Conservation (phyloP, 1,140 invertebrate species). For the Mya arenaria region DNA sequence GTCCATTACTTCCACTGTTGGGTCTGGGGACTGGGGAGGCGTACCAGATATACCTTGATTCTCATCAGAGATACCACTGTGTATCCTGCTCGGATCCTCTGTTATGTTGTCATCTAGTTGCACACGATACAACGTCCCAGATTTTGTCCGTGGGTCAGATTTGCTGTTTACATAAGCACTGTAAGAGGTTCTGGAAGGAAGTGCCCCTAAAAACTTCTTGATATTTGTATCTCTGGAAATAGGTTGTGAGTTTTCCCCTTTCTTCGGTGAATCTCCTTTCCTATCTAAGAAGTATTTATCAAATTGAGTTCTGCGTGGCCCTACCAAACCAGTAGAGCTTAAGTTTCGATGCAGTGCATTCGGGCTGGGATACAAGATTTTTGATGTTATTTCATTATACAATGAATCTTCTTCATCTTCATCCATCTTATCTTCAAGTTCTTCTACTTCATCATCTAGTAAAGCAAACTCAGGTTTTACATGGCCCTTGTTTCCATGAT, state of each 20-base stretch:
- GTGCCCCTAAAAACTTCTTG: constrained; percentile 27
- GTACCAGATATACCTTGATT: constrained; percentile 15
- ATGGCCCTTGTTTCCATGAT: not conserved
- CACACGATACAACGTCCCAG: constrained; percentile 13
- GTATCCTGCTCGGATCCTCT: not conserved
- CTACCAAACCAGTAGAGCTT: constrained; percentile 37
- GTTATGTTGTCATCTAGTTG: not conserved
- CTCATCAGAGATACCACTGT: constrained; percentile 43
- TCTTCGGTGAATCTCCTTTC: not conserved
- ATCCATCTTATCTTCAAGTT: not conserved
- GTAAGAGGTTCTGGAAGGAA: constrained; percentile 21
- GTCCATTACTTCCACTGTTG: not conserved
- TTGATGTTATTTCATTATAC: not conserved
- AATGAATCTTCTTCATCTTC: not conserved
- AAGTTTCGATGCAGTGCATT: constrained; percentile 29
- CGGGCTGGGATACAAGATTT: constrained; percentile 38
- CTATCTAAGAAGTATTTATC: constrained; percentile 42
- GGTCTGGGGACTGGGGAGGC: constrained; percentile 4
- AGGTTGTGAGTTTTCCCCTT: not conserved
- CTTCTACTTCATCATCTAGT: constrained; percentile 27
- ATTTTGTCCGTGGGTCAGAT: constrained; percentile 30
- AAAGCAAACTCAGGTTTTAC: too few relatives aligned
- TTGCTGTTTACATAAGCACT: constrained; percentile 36
- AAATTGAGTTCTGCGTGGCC: constrained; percentile 9
- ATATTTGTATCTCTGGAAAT: constrained; percentile 43